Conservation (phyloP, 1,140 invertebrate species). For the Drosophila ironensis region DNA sequence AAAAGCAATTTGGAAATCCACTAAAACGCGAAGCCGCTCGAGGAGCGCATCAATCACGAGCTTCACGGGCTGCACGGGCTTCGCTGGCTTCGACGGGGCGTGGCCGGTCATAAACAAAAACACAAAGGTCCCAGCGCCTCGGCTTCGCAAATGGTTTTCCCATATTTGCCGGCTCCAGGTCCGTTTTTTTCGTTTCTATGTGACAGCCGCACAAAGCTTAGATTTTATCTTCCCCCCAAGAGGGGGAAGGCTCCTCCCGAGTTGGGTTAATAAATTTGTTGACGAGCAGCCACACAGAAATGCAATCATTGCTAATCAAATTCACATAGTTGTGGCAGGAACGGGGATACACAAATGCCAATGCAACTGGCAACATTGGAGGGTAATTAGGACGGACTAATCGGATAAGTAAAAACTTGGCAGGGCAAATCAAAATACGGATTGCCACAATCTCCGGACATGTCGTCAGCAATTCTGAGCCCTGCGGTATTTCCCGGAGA, state of each 20-base stretch:
- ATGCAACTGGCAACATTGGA: slow-evolving; percentile 20
- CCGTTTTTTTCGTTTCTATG: background rate
- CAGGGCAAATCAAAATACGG: slow-evolving; percentile 51
- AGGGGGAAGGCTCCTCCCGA: background rate
- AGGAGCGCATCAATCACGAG: slow-evolving; percentile 69
- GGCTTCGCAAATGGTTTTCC: slow-evolving; percentile 69
- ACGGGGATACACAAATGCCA: background rate
- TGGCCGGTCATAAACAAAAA: slow-evolving; percentile 64
- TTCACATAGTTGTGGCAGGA: slow-evolving; percentile 20
- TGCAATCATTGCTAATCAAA: slow-evolving; percentile 27
- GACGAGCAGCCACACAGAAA: slow-evolving; percentile 3
- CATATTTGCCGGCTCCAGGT: slow-evolving; percentile 35
- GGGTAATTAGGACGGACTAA: slow-evolving; percentile 34
- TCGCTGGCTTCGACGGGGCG: slow-evolving; percentile 31
- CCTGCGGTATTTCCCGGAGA: slow-evolving; percentile 11
- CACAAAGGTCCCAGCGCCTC: slow-evolving; percentile 47
- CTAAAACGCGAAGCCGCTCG: slow-evolving; percentile 54
- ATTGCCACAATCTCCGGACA: slow-evolving; percentile 34
- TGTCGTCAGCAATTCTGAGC: slow-evolving; percentile 30
- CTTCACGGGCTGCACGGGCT: slow-evolving; percentile 48
- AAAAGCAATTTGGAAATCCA: slow-evolving; percentile 76
- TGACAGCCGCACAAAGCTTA: too few relatives aligned
- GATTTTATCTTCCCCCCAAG: background rate
- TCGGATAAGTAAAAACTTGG: slow-evolving; percentile 32
- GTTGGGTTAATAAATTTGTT: slow-evolving; percentile 19